Percentiles rank a stretch among this genome's conserved stretches.
Conservation (phyloP, 1,140 invertebrate species). For the Dendrolimus punctatus region DNA sequence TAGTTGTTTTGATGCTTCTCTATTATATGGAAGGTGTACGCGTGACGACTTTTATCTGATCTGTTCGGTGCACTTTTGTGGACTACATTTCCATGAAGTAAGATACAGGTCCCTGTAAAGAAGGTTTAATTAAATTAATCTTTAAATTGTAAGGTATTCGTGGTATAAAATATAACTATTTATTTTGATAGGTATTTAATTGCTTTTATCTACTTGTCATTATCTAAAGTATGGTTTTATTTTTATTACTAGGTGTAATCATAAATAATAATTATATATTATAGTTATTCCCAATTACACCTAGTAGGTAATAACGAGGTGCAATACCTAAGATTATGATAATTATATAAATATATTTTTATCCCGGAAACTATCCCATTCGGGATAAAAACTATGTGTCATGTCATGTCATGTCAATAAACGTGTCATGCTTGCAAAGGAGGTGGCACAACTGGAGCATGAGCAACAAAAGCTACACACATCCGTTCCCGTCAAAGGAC, state of each 20-base stretch:
- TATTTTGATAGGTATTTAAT: neutral
- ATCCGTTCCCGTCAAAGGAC: too few relatives aligned
- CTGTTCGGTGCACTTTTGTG: constrained; percentile 93
- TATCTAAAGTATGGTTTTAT: neutral
- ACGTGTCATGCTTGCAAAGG: too few relatives aligned
- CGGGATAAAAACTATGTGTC: too few relatives aligned
- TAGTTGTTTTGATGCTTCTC: constrained; percentile 85
- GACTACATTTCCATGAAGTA: constrained; percentile 94
- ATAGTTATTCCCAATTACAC: too few relatives aligned
- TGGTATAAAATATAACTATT: neutral
- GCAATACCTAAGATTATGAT: too few relatives aligned
- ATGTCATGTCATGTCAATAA: too few relatives aligned
- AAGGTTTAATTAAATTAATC: constrained; percentile 4
- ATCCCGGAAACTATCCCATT: too few relatives aligned
- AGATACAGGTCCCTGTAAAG: constrained; percentile 83
- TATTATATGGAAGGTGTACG: constrained; percentile 96
- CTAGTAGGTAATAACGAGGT: too few relatives aligned
- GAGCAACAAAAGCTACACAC: too few relatives aligned
- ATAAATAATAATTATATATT: too few relatives aligned
- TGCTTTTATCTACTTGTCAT: neutral
- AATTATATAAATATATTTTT: too few relatives aligned
- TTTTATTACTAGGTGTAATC: neutral
- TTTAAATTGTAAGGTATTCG: neutral
- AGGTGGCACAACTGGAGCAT: too few relatives aligned
- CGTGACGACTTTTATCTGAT: constrained; percentile 88